Conservation (phyloP, 2,113 vertebrate genomes). For the Dicaeum eximium region DNA sequence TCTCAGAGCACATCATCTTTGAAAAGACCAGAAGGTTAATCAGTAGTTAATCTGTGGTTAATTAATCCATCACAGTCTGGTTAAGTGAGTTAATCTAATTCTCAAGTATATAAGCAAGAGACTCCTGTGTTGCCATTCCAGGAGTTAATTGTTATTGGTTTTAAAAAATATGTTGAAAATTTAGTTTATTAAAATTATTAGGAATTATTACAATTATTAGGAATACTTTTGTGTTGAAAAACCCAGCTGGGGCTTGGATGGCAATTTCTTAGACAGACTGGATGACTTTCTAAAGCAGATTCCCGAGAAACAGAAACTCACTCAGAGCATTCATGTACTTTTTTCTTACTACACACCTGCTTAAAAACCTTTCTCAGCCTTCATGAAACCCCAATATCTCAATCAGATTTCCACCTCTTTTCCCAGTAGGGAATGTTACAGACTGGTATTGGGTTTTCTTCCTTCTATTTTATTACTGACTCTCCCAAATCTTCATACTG, state of each 20-base stretch:
- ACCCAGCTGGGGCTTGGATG: no score
- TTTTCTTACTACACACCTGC: background rate
- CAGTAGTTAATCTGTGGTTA: background rate
- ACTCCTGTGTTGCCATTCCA: background rate
- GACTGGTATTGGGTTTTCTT: background rate
- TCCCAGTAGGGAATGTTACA: background rate
- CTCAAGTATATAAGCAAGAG: background rate
- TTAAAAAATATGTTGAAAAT: background rate
- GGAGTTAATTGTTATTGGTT: background rate
- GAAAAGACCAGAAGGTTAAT: background rate
- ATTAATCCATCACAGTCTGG: background rate
- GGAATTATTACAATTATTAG: no score
- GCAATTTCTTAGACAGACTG: background rate
- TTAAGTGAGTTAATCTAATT: background rate
- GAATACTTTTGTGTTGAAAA: background rate
- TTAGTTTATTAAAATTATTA: no score
- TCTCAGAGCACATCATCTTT: background rate
- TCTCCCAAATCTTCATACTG: background rate
- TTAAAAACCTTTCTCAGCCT: background rate
- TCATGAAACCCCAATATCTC: background rate
- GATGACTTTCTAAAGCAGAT: background rate
- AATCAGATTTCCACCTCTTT: background rate
- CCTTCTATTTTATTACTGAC: background rate
- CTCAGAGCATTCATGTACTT: background rate
- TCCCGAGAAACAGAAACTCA: background rate